Base-by-base conservation (phyloP, 2,113 vertebrate species). In the Gymnorhina tibicen region DNA sequence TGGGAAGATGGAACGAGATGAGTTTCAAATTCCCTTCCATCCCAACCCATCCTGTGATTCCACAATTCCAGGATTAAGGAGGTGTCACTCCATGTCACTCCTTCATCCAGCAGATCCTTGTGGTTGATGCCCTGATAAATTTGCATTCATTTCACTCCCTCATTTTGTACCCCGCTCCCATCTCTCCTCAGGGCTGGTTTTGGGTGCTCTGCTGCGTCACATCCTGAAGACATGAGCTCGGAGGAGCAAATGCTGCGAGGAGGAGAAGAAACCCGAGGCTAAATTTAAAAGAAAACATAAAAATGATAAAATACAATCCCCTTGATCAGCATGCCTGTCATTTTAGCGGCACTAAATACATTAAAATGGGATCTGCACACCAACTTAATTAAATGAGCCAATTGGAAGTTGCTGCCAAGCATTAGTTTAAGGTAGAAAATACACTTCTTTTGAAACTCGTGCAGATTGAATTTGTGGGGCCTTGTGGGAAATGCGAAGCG, bases 361-460 rank as follows among this genome's bases (percentile, higher is more conserved):
- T 89, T 85, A 69, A 96, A 97, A 92, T 59, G 63, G 55, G 91
- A 93, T 91, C 85, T 79, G 74, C 95, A 91, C 87, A 74, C 79
- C 75, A 85, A 87, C 81, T 98, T 96, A 95, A 96, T 91, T 94
- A 87, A 69, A 94, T 94, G 95, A 97, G 78, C 87, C 97, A 91
- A 87, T 35, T 91, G 96, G 73, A 96, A 96, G 93, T 93, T 90
- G 78, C 87, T 97, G 93, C 96, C 56, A 72, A 93, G 96, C 91
- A 92, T 92, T 94, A 96, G 85, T 96, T 96, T 91, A 96, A 97
- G 95, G 96, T 96, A 95, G 93, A 88, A 97, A 97, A 79, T 46
- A 75, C 85, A 90, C 93, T 96, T 95, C 91, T 95, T 95, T 95
- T 95, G 89, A 87, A 96, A 91, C 79, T 95, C 97, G 97, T 94